These are phyloP conservation scores for Peromyscus melanophrys DNA, from an alignment of 2,797 vertebrate genomes.

Conservation along the genomic window DNA sequence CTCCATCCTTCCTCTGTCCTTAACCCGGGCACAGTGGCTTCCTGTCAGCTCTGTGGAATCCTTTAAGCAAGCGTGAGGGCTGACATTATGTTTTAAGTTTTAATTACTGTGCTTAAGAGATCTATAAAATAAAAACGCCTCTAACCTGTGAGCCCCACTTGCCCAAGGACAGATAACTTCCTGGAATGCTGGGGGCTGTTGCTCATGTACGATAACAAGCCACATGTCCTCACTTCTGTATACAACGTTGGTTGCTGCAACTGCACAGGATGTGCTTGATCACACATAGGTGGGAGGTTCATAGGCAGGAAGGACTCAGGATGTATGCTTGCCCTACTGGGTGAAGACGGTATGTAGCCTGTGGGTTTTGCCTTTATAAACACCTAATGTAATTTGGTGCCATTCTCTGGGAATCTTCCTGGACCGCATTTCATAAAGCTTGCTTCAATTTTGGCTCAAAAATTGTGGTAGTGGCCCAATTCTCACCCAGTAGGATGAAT, in stretches of 20 bases:
- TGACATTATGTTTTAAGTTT: neutral
- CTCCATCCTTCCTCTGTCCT: neutral
- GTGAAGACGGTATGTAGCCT: neutral
- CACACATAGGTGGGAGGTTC: accelerated
- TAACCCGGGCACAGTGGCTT: neutral
- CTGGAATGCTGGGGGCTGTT: neutral
- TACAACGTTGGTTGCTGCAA: neutral
- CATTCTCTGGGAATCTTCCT: neutral
- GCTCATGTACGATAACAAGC: no score
- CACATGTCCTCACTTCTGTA: no score
- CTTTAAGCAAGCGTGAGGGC: neutral
- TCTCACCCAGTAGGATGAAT: neutral
- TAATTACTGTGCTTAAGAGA: neutral
- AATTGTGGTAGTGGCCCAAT: neutral
- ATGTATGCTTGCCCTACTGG: neutral
- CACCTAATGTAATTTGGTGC: neutral
- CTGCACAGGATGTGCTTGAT: neutral
- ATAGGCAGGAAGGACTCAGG: neutral
- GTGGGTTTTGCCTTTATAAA: neutral
- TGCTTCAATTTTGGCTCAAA: neutral
- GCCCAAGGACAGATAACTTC: neutral
- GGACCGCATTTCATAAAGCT: neutral
- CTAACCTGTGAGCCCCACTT: neutral
- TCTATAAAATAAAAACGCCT: neutral
- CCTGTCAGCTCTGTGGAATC: neutral